phyloP scores from a whole-genome alignment of 2,888 invertebrate species.

The Callyntrura guangdongensis region DNA sequence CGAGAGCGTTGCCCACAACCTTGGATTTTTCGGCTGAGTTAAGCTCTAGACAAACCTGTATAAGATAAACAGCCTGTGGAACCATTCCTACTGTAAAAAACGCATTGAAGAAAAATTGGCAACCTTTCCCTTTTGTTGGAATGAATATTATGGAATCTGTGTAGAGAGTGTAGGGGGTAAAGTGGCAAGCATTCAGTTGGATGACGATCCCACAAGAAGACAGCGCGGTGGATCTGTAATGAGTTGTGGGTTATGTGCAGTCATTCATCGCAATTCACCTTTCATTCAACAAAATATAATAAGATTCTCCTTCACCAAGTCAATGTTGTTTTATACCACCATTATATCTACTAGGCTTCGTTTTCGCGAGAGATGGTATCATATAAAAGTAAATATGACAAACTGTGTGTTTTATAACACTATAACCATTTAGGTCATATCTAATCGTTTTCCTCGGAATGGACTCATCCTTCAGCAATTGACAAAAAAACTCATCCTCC shows the following conservation, averaged over 20 bases:
- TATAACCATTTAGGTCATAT: neutral
- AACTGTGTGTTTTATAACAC: neutral
- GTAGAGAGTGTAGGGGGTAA: neutral
- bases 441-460: neutral
- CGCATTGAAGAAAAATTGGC: neutral
- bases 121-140: neutral
- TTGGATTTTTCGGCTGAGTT: neutral
- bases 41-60: neutral
- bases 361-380: neutral
- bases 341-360: neutral
- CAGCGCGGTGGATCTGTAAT: neutral
- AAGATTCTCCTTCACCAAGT: too few relatives aligned
- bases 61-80: neutral
- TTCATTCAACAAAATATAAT: slow-evolving; percentile 45
- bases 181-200: neutral
- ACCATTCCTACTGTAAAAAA: neutral
- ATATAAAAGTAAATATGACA: neutral
- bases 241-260: slow-evolving; percentile 38
- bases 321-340: neutral
- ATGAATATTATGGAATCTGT: neutral
- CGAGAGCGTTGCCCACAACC: neutral
- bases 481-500: neutral
- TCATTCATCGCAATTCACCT: slow-evolving; percentile 53
- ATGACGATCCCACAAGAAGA: neutral
- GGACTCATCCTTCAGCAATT: neutral